Evolutionary conservation across 2,113 vertebrate genomes (phyloP), one percentile per base, ranked within the genome.

Genomic region (Sebastes fasciatus): DNA sequence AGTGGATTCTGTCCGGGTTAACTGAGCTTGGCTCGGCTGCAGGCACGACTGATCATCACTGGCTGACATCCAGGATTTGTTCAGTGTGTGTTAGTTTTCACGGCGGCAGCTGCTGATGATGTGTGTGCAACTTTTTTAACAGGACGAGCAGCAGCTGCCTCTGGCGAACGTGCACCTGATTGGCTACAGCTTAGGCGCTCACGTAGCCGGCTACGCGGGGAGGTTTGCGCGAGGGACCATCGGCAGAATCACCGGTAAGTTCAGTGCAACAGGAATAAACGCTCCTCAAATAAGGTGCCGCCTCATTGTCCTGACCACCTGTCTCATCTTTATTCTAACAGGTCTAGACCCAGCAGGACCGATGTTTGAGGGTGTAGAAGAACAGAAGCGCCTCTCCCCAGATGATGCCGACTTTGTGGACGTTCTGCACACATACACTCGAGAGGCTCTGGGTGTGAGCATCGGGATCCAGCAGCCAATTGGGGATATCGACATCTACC

Each of bases 291-390:
- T 6, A n/a, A 4, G 8, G 8, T 19, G n/a, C 19, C 5, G 17
- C 46, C 3, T 58, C 11, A 40, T 21, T 79, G 21, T 40, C 19
- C 16, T 79, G 14, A 70, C 40, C 23, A 2, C 21, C 16, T 45
- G 16, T 72, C 10, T 10, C 23, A 6, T 69, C 13, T 34, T 21
- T 17, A 65, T 62, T 45, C 8, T 12, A 6, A 43, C 8, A 99
- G 98, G 98, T 52, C 87, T 99, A 88, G 98, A 99, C 86, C 98
- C 98, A 0, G 98, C 98, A 0, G 98, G 98, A n/a, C 98, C 98
- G 0, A 96, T 99, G 98, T 99, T 99, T 85, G 98, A 99, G 87
- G 96, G 96, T 1, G 96, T 77, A 1, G 96, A 96, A 8, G 93
- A 96, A 4, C 63, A 96, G 78, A 95, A 72, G 54, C 96, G 98